A percentile compares a stretch with the other conserved stretches of the same genome.
Evolutionary conservation across 2,797 vertebrate genomes (phyloP).

Genomic region (Liparis tanakae): DNA sequence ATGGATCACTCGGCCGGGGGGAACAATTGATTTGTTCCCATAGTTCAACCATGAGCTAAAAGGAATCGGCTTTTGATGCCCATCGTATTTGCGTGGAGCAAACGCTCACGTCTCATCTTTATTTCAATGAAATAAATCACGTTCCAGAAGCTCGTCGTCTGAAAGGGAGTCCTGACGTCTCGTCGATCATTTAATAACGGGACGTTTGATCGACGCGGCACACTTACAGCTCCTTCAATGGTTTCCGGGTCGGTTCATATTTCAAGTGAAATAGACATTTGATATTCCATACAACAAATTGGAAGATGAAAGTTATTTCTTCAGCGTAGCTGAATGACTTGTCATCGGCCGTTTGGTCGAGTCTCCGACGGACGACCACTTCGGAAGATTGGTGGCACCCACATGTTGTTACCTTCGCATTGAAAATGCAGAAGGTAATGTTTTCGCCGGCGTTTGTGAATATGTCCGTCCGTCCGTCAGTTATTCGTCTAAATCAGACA

Average conservation of each 20-base stretch:
- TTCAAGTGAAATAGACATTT: conserved; percentile 40
- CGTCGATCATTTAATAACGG: conserved; percentile 26
- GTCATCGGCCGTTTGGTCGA: conserved; percentile 60
- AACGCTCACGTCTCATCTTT: conserved; percentile 49
- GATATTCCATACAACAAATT: conserved; percentile 41
- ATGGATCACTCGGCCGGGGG: conserved; percentile 55
- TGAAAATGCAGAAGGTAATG: too few relatives aligned
- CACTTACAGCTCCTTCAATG: conserved; percentile 24
- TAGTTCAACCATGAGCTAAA: conserved; percentile 60
- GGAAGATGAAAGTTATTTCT: conserved; percentile 28
- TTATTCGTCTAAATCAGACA: too few relatives aligned
- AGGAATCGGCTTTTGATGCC: conserved; percentile 48
- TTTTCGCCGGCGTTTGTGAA: too few relatives aligned
- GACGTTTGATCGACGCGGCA: conserved; percentile 18
- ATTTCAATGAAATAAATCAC: conserved; percentile 37
- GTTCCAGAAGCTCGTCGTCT: conserved; percentile 21
- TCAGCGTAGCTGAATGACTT: conserved; percentile 51
- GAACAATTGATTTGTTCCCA: conserved; percentile 55
- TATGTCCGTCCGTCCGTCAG: too few relatives aligned
- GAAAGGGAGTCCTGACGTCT: conserved; percentile 35
- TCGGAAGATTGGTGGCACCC: conserved; percentile 47
- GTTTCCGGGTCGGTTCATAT: conserved; percentile 17
- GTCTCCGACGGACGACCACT: conserved; percentile 51
- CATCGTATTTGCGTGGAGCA: conserved; percentile 44
- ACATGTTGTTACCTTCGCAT: too few relatives aligned